Percentiles rank a stretch among this genome's conserved stretches.
Conservation (phyloP, 2,113 vertebrate genomes). For the Arenaria interpres region DNA sequence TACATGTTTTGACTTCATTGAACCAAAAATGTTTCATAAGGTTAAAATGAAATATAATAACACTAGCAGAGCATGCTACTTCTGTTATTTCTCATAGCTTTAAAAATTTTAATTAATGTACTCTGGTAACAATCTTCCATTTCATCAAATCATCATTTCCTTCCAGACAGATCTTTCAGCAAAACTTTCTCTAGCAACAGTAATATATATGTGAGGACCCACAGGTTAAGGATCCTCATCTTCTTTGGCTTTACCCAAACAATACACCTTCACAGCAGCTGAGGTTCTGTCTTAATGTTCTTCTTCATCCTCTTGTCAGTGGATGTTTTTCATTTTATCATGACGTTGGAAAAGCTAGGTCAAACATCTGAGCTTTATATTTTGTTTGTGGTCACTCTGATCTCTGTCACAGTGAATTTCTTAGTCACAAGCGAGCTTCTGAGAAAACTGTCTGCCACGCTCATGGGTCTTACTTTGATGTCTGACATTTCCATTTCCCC, state of each 20-base stretch:
- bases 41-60: not conserved
- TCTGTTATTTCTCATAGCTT: not conserved
- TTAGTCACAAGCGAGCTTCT: not conserved
- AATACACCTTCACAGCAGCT: not conserved
- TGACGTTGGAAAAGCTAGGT: not conserved
- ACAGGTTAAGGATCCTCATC: not conserved
- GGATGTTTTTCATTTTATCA: not conserved
- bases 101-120: not conserved
- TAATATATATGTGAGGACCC: not conserved
- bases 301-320: not conserved
- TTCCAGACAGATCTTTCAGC: not conserved
- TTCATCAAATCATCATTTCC: not conserved
- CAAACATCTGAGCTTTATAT: not conserved
- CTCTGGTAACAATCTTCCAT: not conserved
- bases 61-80: not conserved
- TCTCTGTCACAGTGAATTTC: not conserved
- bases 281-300: not conserved
- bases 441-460: not conserved
- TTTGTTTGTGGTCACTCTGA: slow-evolving; percentile 5
- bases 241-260: not conserved
- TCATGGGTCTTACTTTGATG: not conserved
- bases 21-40: not conserved
- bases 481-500: not conserved
- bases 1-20: not conserved
- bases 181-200: not conserved